A percentile compares a stretch with the other conserved stretches of the same genome.
These are phyloP conservation scores for Polydrusus tereticollis DNA, from an alignment of 2,888 invertebrate species.

Conservation along the genomic window DNA sequence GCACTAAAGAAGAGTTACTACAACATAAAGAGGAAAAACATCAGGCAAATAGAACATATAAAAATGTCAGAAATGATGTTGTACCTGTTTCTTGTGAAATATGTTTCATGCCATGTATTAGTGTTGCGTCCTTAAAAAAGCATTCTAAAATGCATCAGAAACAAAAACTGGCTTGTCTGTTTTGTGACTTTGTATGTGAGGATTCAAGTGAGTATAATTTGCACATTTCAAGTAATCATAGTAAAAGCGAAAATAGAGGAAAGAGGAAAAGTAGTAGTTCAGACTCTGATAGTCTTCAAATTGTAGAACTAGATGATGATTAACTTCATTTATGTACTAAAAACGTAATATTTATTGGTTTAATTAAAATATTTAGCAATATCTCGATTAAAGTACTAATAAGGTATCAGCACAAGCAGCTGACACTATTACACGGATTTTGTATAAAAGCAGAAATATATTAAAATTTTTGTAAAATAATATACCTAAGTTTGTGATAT, in stretches of 20 bases:
- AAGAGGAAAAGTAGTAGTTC: not conserved
- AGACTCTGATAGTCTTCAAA: slow-evolving; percentile 13
- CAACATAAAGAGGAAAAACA: not conserved
- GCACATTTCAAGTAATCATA: not conserved
- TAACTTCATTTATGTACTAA: not conserved
- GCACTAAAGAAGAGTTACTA: not conserved
- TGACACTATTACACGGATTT: no score
- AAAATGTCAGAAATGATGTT: not conserved
- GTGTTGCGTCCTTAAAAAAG: not conserved
- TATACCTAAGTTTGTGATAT: no score
- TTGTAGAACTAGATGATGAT: slow-evolving; percentile 5
- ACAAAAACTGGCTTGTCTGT: not conserved
- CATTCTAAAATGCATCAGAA: not conserved
- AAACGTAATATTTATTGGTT: not conserved
- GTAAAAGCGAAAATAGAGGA: not conserved
- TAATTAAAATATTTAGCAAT: no score
- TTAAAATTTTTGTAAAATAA: no score
- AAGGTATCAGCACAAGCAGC: no score
- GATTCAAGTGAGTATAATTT: slow-evolving; percentile 1
- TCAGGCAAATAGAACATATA: not conserved
- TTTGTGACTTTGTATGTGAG: not conserved
- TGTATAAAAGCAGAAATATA: no score
- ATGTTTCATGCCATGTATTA: not conserved
- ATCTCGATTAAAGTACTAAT: no score
- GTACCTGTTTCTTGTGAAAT: not conserved